Base-by-base conservation (phyloP, 1,140 invertebrate genomes). In the Drosophila azteca region DNA sequence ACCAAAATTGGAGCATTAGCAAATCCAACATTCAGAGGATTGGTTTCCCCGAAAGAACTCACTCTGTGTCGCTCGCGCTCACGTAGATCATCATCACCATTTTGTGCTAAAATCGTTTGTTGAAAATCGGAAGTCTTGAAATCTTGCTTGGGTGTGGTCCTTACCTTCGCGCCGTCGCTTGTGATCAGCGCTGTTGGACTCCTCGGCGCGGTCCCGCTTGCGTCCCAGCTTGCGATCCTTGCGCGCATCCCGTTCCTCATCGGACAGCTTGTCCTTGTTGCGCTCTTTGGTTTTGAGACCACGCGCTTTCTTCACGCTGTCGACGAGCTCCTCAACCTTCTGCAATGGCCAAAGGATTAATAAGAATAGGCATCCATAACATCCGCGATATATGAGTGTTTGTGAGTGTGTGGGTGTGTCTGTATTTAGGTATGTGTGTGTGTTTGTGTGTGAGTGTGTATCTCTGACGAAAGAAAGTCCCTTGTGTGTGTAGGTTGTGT, bases 181-280 rank as follows among this genome's bases (percentile, higher is more conserved):
- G 79, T 96, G 95, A 85, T 96, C 95, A 24, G 93, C 90, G 22
- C 92, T 80, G 15, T 93, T 79, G 0, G 93, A 91, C 90, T 96
- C 95, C 50, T 96, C 95, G 7, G 93, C 88, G 77, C 95, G 93
- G 88, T 96, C 95, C 91, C 95, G 93, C 91, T 96, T 96, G 22
- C 95, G 93, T 24, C 94, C 95, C 72, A 95, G 91, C 92, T 96
- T 96, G 84, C 95, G 94, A 90, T 96, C 96, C 92, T 95, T 95
- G 50, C 95, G 93, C 17, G 95, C 93, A 82, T 96, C 95, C 63
- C 95, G 94, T 60, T 95, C 94, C 76, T 95, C 94, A 24, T 91
- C 90, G 17, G 91, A 92, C 6, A 93, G 82, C 70, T 94, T 93
- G 31, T 93, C 93, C 48, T 92, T 90, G 89, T 92, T 90, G 82